These are phyloP conservation scores for Pandemis heparana DNA, from an alignment of 2,888 invertebrate species.

Conservation along the genomic window DNA sequence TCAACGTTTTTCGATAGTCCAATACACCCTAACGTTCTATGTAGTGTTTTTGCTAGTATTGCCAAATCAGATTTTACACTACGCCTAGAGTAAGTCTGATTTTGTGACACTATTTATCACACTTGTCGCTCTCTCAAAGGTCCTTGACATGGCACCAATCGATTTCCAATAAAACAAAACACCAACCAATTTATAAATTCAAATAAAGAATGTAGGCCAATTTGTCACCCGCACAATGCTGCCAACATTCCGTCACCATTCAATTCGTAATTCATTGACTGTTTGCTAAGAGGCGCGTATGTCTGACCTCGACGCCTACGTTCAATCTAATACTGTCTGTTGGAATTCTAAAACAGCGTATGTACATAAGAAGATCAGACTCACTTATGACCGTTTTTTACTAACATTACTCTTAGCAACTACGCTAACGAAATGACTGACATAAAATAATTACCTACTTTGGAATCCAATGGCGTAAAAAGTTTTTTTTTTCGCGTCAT, in stretches of 20 bases:
- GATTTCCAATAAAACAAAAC: conserved; percentile 30
- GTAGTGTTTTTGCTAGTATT: not conserved
- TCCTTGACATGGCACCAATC: conserved; percentile 34
- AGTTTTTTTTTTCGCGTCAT: not conserved
- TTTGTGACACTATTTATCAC: not conserved
- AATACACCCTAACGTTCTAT: too few species aligned
- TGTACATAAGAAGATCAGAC: not conserved
- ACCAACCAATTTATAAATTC: conserved; percentile 38
- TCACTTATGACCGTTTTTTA: conserved; percentile 3
- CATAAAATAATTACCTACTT: conserved; percentile 1
- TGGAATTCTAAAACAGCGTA: conserved; percentile 10
- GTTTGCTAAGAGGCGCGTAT: conserved; percentile 65
- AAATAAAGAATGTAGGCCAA: conserved; percentile 42
- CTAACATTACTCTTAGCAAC: conserved; percentile 32
- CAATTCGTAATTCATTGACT: conserved; percentile 76
- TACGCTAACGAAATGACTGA: conserved; percentile 51
- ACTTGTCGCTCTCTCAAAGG: conserved; percentile 1
- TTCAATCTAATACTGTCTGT: conserved; percentile 53
- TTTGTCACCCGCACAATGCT: conserved; percentile 42
- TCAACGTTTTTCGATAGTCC: too few species aligned
- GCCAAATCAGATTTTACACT: not conserved
- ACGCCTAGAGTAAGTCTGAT: not conserved
- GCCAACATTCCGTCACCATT: conserved; percentile 52
- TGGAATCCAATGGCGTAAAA: not conserved
- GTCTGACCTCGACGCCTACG: conserved; percentile 70